phyloP scores from a whole-genome alignment of 2,888 invertebrate species.

The Trisateles emortualis region DNA sequence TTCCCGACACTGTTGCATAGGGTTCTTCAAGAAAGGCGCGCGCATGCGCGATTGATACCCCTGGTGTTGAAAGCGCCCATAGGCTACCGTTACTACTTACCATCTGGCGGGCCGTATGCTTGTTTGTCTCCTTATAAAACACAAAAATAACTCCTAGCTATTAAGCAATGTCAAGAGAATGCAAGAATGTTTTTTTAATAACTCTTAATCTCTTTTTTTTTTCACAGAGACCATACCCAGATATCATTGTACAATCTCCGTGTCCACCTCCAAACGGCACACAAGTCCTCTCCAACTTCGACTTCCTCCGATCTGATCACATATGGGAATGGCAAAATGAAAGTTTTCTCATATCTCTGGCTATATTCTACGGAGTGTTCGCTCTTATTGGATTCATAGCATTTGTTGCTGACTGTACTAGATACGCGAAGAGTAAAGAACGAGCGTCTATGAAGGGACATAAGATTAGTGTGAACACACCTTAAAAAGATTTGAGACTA shows the following conservation, averaged over 20 bases:
- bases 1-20: too few species aligned
- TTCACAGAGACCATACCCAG: conserved; percentile 92
- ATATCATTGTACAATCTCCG: conserved; percentile 94
- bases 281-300: conserved; percentile 87
- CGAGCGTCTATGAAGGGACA: conserved; percentile 80
- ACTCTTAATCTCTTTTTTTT: conserved; percentile 32
- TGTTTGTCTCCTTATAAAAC: too few species aligned
- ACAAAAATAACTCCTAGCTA: too few species aligned
- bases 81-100: too few species aligned
- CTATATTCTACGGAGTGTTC: conserved; percentile 88
- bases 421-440: conserved; percentile 83
- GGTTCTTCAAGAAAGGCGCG: too few species aligned
- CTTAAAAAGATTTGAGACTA: conserved; percentile 62
- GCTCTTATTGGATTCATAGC: conserved; percentile 88
- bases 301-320: conserved; percentile 69
- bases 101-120: too few species aligned
- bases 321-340: conserved; percentile 84
- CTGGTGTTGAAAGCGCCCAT: too few species aligned
- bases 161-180: too few species aligned
- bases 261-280: conserved; percentile 94
- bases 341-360: conserved; percentile 87
- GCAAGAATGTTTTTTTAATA: too few species aligned
- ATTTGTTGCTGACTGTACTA: conserved; percentile 87
- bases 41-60: too few species aligned
- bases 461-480: conserved; percentile 88